Conservation (phyloP, 2,888 invertebrate genomes). For the Dolichomitus sp. region DNA sequence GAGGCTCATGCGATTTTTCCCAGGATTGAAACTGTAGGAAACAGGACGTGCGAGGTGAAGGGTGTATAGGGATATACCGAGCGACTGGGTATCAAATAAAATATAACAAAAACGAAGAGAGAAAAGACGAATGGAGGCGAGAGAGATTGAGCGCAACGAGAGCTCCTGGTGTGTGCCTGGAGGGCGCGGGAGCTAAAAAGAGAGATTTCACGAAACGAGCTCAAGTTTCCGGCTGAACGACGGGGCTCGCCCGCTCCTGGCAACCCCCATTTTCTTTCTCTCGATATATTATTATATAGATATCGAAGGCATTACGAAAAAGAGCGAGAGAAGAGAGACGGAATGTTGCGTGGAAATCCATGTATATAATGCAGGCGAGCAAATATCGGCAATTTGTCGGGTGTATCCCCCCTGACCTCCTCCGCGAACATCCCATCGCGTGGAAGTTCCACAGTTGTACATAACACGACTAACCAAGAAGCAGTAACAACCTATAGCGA, state of each 20-base stretch:
- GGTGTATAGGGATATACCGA: conserved; percentile 10
- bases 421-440: neutral
- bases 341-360: conserved; percentile 12
- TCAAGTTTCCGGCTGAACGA: conserved; percentile 43
- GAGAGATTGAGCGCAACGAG: conserved; percentile 23
- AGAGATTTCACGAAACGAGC: conserved; percentile 49
- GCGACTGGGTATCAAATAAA: conserved; percentile 32
- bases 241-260: conserved; percentile 17
- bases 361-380: conserved; percentile 33
- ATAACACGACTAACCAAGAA: conserved; percentile 39
- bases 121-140: neutral
- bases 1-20: conserved; percentile 40
- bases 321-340: conserved; percentile 9
- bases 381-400: conserved; percentile 62
- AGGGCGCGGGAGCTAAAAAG: conserved; percentile 55
- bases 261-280: conserved; percentile 2
- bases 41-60: conserved; percentile 7
- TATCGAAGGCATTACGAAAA: neutral
- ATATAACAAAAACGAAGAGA: conserved; percentile 17
- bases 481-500: neutral
- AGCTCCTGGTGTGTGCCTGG: conserved; percentile 29
- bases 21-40: conserved; percentile 44
- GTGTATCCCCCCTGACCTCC: neutral
- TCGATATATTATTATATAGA: conserved; percentile 10
- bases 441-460: conserved; percentile 28